A percentile compares a stretch with the other conserved stretches of the same genome.
These are phyloP conservation scores for Ctenopoma kingsleyae DNA, from an alignment of 2,797 vertebrate species.

Conservation along the genomic window DNA sequence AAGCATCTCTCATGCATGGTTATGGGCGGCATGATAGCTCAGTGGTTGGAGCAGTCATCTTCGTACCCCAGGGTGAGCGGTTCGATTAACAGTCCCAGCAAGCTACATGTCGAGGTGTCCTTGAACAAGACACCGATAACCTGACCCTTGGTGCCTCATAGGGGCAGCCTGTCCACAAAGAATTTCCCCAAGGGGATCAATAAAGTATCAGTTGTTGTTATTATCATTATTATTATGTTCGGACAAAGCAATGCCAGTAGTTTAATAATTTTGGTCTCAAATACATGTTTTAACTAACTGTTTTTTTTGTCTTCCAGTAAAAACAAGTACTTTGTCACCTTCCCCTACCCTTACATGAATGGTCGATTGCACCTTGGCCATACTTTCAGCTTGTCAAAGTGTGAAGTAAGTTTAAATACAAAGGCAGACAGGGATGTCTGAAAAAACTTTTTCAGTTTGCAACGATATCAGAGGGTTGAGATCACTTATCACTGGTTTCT, in stretches of 20 bases:
- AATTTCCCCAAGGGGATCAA: too few relatives aligned
- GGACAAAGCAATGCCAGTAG: neutral
- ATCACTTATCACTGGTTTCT: neutral
- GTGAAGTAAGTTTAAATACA: conserved; percentile 88
- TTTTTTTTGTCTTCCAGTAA: conserved; percentile 78
- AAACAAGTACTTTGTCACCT: conserved; percentile 93
- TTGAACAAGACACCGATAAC: too few relatives aligned
- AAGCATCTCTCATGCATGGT: neutral
- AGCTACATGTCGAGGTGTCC: too few relatives aligned
- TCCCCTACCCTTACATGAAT: conserved; percentile 99
- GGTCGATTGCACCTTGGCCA: conserved; percentile 97
- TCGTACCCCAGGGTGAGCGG: too few relatives aligned
- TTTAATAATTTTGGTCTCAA: neutral
- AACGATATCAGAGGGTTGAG: neutral
- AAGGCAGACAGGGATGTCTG: neutral
- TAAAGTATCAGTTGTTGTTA: too few relatives aligned
- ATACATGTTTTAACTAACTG: conserved; percentile 1
- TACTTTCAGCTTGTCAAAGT: conserved; percentile 96
- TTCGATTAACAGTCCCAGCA: too few relatives aligned
- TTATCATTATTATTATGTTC: too few relatives aligned
- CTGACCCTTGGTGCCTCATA: too few relatives aligned
- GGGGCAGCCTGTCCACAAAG: too few relatives aligned
- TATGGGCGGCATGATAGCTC: too few relatives aligned
- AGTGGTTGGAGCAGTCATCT: too few relatives aligned
- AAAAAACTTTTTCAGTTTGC: neutral